phyloP scores from a whole-genome alignment of 1,140 invertebrate genomes.

The Dolichoris vasculosae region DNA sequence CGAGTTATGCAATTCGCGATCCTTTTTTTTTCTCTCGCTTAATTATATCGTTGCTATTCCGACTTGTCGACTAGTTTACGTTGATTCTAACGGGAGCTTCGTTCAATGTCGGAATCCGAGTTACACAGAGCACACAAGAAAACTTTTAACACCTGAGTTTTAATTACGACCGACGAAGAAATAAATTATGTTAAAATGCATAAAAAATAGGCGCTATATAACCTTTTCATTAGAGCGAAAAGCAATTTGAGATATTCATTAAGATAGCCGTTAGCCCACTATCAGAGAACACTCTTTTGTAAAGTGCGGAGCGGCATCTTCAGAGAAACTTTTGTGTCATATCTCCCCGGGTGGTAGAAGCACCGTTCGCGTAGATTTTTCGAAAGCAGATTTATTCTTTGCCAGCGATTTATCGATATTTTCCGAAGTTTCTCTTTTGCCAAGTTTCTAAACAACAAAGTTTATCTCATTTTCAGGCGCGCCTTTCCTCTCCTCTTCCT shows the following conservation, averaged over 20 bases:
- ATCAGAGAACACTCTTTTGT: constrained; percentile 6
- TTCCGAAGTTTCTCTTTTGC: constrained; percentile 7
- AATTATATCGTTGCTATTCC: constrained; percentile 12
- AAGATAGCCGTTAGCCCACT: constrained; percentile 31
- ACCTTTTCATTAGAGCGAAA: constrained; percentile 28
- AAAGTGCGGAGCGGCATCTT: constrained; percentile 12
- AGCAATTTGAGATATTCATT: constrained; percentile 31
- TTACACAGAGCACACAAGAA: constrained; percentile 4
- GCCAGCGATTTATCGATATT: constrained; percentile 34
- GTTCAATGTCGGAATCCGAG: constrained; percentile 1
- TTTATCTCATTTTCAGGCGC: constrained; percentile 16
- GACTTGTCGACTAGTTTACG: neutral
- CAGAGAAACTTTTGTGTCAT: constrained; percentile 24
- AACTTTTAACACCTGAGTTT: constrained; percentile 29
- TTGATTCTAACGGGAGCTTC: constrained; percentile 6
- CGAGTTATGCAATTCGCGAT: neutral
- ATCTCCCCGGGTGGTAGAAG: constrained; percentile 5
- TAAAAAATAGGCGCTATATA: constrained; percentile 4
- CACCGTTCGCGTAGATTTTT: constrained; percentile 11
- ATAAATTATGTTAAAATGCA: constrained; percentile 23
- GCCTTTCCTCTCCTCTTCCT: neutral
- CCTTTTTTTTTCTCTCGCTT: neutral
- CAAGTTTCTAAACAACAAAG: constrained; percentile 41
- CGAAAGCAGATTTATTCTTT: constrained; percentile 38
- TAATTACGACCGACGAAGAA: constrained; percentile 1